phyloP scores from a whole-genome alignment of 2,888 invertebrate species.

The Xanthorhoe designata region DNA sequence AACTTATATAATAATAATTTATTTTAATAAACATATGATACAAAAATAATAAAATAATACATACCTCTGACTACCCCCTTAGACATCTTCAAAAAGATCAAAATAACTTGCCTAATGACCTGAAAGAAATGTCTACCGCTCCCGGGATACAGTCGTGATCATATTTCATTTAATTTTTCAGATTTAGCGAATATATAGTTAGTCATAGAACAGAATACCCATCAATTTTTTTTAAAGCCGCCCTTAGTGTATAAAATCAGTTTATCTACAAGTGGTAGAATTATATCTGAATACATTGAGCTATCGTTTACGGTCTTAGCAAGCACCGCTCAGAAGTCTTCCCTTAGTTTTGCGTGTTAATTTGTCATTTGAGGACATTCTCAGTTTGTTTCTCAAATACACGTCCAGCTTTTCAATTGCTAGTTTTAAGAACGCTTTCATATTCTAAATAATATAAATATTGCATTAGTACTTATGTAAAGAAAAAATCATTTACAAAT shows the following conservation, averaged over 20 bases:
- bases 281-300: background rate
- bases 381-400: slow-evolving; percentile 52
- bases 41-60: too few species aligned
- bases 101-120: too few species aligned
- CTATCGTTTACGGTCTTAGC: slow-evolving; percentile 24
- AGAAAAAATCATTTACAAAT: slow-evolving; percentile 1
- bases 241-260: too few species aligned
- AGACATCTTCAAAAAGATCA: too few species aligned
- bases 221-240: background rate
- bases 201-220: too few species aligned
- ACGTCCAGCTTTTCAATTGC: slow-evolving; percentile 21
- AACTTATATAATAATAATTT: background rate
- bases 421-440: slow-evolving; percentile 13
- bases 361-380: slow-evolving; percentile 60
- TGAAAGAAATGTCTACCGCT: too few species aligned
- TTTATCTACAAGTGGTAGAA: too few species aligned
- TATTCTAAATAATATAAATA: background rate
- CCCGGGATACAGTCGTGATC: too few species aligned
- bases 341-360: slow-evolving; percentile 48
- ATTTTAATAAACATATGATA: too few species aligned
- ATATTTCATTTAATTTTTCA: too few species aligned
- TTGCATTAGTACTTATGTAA: background rate
- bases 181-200: background rate
- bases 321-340: slow-evolving; percentile 35
- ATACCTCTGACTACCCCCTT: too few species aligned